These are phyloP conservation scores for Eupithecia vulgata DNA, from an alignment of 2,888 invertebrate genomes.

Conservation along the genomic window DNA sequence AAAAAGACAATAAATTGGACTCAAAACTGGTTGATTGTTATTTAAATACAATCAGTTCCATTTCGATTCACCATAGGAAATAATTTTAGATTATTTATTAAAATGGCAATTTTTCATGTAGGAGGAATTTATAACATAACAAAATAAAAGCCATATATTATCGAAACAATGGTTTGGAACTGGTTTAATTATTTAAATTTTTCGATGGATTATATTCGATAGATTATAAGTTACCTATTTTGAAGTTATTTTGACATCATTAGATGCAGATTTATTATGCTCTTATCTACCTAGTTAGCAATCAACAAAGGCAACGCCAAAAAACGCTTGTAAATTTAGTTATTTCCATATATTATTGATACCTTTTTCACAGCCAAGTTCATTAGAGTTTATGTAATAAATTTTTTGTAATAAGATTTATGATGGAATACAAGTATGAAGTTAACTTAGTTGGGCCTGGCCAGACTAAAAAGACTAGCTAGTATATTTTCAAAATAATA, in stretches of 20 bases:
- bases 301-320: neutral
- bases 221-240: constrained; percentile 32
- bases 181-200: constrained; percentile 32
- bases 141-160: constrained; percentile 35
- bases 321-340: neutral
- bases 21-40: constrained; percentile 3
- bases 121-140: constrained; percentile 40
- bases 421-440: neutral
- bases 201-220: constrained; percentile 10
- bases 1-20: neutral
- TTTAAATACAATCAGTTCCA: constrained; percentile 1
- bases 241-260: constrained; percentile 27
- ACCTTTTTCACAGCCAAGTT: neutral
- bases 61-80: constrained; percentile 5
- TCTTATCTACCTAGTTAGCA: constrained; percentile 1
- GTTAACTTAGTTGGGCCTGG: neutral
- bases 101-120: constrained; percentile 38
- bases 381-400: neutral
- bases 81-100: constrained; percentile 30
- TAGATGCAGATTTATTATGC: constrained; percentile 30
- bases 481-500: neutral
- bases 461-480: neutral
- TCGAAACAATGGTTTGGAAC: constrained; percentile 36
- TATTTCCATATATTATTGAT: neutral
- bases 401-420: neutral